These are phyloP conservation scores for Panopea generosa DNA, from an alignment of 2,888 invertebrate species.

Conservation along the genomic window DNA sequence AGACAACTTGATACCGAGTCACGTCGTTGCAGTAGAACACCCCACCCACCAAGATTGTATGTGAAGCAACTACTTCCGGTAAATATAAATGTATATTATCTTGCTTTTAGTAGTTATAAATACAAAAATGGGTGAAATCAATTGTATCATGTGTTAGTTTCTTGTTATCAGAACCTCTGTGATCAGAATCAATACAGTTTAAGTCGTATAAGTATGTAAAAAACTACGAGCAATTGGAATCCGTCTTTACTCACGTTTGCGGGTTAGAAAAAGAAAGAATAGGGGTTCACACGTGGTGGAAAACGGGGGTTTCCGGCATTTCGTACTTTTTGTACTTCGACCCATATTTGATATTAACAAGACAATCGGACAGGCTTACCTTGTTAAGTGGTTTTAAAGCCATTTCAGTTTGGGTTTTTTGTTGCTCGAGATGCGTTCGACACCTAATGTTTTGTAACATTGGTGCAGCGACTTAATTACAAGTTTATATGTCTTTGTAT, in stretches of 20 bases:
- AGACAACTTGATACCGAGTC: too few relatives aligned
- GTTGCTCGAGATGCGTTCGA: too few relatives aligned
- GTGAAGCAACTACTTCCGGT: conserved; percentile 19
- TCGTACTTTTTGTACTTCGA: neutral
- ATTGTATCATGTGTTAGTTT: too few relatives aligned
- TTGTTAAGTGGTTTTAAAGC: too few relatives aligned
- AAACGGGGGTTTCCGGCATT: neutral
- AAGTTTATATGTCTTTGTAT: too few relatives aligned
- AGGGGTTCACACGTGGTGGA: conserved; percentile 39
- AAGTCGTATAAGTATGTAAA: neutral
- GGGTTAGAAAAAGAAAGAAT: conserved; percentile 48
- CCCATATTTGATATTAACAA: too few relatives aligned
- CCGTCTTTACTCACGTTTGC: conserved; percentile 56
- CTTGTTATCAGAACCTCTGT: neutral
- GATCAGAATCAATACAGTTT: too few relatives aligned
- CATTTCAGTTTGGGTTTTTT: too few relatives aligned
- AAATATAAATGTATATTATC: neutral
- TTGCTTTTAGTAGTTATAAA: neutral
- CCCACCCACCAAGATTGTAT: conserved; percentile 26
- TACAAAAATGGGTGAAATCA: neutral
- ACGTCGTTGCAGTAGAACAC: neutral
- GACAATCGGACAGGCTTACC: too few relatives aligned
- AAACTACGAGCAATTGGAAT: neutral
- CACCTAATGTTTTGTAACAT: too few relatives aligned
- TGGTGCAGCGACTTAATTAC: too few relatives aligned